Base-by-base conservation (phyloP, 2,113 vertebrate genomes). In the Morone chrysops region DNA sequence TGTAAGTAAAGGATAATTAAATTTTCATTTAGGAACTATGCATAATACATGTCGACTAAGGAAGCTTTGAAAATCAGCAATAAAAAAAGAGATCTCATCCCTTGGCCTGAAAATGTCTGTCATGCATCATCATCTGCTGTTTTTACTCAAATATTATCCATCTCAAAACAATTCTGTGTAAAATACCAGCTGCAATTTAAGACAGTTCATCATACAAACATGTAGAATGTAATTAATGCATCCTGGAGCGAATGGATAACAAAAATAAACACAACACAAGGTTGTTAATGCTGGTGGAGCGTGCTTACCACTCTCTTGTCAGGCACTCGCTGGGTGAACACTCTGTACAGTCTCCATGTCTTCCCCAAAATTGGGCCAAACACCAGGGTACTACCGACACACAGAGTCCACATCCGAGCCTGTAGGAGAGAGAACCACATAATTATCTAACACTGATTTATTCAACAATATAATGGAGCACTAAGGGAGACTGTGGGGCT, bases 311-410 rank as follows among this genome's bases (percentile, higher is more conserved):
- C 97, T 90, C 98, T 95, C 91, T 97, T 99, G 92, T 99, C 97
- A 0, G 98, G 98, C 41, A 97, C 94, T 6, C 97, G 94, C 90
- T 99, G 98, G 17, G 97, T 98, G 92, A 99, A 99, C 80, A 99
- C 97, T 89, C 94, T 95, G 93, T 99, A 97, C 25, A 99, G 95
- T 79, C 98, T 83, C 98, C 98, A 99, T 10, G 97, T 99, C 91
- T 99, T 99, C 8, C 97, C 98, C 91, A 99, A 89, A 81, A 99
- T 90, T 4, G 98, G 98, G 0, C 97, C 97, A 7, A 99, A 97
- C 81, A 97, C 95, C 84, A 99, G 90, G 1, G 97, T 97, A 62
- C 95, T 97, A 63, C 98, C 98, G 18, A 99, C 87, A 6, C 97
- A 99, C 36, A 99, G 95, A 67, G 96, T 92, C 95, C 97, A 97